phyloP scores from a whole-genome alignment of 2,797 vertebrate species.

The Brachyrhaphis roseni region DNA sequence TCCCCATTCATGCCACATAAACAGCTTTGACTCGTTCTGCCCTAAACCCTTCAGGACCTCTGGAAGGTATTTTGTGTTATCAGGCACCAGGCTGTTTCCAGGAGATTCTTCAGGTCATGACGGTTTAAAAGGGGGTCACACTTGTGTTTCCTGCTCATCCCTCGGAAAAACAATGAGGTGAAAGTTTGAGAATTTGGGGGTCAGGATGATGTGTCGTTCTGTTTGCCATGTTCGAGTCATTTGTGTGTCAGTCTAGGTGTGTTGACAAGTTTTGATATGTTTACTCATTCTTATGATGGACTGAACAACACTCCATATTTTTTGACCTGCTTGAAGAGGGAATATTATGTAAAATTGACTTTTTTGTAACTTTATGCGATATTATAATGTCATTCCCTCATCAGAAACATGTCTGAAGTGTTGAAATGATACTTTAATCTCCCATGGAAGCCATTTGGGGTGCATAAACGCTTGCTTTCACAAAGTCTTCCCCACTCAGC shows the following conservation, averaged over 20 bases:
- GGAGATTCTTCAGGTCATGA: neutral
- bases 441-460: no score
- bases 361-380: no score
- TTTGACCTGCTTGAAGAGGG: neutral
- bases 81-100: constrained; percentile 10
- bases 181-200: constrained; percentile 2
- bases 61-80: neutral
- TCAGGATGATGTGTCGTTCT: neutral
- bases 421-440: no score
- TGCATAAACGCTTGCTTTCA: no score
- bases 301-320: no score
- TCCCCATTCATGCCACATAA: neutral
- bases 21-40: neutral
- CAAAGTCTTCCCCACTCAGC: no score
- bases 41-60: neutral
- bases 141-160: constrained; percentile 2
- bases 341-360: no score
- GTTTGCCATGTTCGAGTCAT: neutral
- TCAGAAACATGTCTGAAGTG: no score
- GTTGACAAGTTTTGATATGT: neutral
- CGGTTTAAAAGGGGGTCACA: neutral
- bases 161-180: neutral
- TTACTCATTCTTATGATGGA: neutral
- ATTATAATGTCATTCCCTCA: no score
- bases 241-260: neutral